Conservation (phyloP, 2,888 invertebrate species). For the Panzeria rudis region DNA sequence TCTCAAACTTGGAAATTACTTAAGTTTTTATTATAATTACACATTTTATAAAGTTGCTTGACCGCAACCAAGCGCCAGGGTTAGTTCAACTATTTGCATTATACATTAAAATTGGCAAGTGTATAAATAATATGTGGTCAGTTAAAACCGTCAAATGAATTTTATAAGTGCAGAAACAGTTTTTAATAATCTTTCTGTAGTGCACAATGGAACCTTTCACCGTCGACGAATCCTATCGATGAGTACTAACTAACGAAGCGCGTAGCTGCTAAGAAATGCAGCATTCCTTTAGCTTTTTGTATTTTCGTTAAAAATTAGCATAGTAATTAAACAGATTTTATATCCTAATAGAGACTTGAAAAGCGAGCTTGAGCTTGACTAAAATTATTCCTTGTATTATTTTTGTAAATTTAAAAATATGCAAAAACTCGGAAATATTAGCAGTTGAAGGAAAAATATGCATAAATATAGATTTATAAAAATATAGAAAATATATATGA, state of each 20-base stretch:
- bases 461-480: not conserved
- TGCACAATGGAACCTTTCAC: not conserved
- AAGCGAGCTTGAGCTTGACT: too few species aligned
- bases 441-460: not conserved
- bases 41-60: too few species aligned
- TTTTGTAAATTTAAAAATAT: not conserved
- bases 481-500: not conserved
- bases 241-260: too few species aligned
- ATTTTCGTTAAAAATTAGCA: too few species aligned
- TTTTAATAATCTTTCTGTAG: not conserved
- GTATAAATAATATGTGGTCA: not conserved
- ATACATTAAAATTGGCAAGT: not conserved
- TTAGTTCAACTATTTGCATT: not conserved
- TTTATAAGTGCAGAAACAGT: not conserved
- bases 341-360: too few species aligned
- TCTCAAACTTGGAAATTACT: too few species aligned
- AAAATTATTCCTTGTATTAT: too few species aligned
- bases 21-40: too few species aligned
- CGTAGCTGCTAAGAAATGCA: too few species aligned
- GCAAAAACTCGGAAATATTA: not conserved
- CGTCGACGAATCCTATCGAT: too few species aligned
- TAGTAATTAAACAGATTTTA: too few species aligned
- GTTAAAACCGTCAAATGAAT: not conserved
- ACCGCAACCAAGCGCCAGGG: not conserved
- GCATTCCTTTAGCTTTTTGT: too few species aligned